Conservation (phyloP, 2,888 invertebrate species). For the Cheilosia grossa region DNA sequence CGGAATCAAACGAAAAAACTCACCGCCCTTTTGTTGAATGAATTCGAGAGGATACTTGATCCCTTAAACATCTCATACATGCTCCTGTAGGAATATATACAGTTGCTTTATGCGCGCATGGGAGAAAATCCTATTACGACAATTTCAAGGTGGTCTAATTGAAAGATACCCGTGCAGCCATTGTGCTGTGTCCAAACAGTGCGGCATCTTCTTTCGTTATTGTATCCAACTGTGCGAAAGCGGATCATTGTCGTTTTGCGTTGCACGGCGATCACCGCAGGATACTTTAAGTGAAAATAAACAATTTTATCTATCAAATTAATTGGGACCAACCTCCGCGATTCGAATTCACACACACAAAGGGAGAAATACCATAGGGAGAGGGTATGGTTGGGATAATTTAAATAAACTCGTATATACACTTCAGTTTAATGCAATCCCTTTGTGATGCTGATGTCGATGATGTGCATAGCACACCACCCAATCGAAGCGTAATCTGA, state of each 20-base stretch:
- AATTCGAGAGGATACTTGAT: conserved; percentile 62
- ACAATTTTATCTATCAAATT: conserved; percentile 66
- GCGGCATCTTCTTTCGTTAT: conserved; percentile 55
- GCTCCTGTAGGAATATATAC: conserved; percentile 18
- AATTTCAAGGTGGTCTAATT: conserved; percentile 72
- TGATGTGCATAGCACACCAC: conserved; percentile 31
- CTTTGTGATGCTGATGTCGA: conserved; percentile 14
- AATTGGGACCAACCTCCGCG: conserved; percentile 61
- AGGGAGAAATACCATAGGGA: neutral
- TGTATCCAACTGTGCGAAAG: conserved; percentile 53
- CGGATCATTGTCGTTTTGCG: conserved; percentile 56
- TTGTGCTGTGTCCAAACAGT: conserved; percentile 51
- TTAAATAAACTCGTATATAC: conserved; percentile 42
- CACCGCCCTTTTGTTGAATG: conserved; percentile 61
- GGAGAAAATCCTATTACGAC: conserved; percentile 67
- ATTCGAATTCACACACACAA: conserved; percentile 27
- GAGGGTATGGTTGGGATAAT: conserved; percentile 16
- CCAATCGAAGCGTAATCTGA: conserved; percentile 62
- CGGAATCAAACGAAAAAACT: conserved; percentile 48
- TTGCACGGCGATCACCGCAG: conserved; percentile 50
- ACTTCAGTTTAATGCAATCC: conserved; percentile 51
- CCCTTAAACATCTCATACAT: conserved; percentile 62
- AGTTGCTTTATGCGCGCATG: conserved; percentile 45
- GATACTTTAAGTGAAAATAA: conserved; percentile 60
- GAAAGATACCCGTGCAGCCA: conserved; percentile 33